Evolutionary conservation across 2,888 invertebrate species (phyloP).

Genomic region (Melieria omissa): DNA sequence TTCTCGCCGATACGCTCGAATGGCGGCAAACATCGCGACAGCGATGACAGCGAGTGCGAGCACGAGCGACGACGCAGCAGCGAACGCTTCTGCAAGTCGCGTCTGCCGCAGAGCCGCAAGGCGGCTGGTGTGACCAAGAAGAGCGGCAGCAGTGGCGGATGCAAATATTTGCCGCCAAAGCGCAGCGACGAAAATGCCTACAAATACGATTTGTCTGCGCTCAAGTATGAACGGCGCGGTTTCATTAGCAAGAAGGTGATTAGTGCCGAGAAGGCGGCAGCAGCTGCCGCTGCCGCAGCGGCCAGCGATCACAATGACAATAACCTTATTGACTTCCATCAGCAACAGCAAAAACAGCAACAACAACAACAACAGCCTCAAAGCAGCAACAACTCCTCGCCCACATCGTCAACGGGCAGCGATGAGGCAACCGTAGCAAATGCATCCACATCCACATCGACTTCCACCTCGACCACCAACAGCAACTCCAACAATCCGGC

Average conservation of each 20-base stretch:
- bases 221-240: conserved; percentile 66
- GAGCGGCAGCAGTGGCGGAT: conserved; percentile 51
- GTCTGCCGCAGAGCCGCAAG: conserved; percentile 71
- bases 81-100: conserved; percentile 74
- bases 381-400: background rate
- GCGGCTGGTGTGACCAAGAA: conserved; percentile 63
- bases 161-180: conserved; percentile 56
- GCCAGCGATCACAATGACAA: conserved; percentile 65
- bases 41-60: conserved; percentile 71
- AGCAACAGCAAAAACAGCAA: conserved; percentile 33
- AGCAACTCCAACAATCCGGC: conserved; percentile 39
- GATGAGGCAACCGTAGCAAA: background rate
- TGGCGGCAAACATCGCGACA: conserved; percentile 60
- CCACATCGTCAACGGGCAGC: background rate
- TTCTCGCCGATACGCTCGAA: conserved; percentile 60
- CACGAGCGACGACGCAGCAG: conserved; percentile 73
- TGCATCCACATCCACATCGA: no score
- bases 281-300: conserved; percentile 37
- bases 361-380: conserved; percentile 32
- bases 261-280: conserved; percentile 32
- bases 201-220: conserved; percentile 63
- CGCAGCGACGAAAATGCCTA: conserved; percentile 64
- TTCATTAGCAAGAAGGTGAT: conserved; percentile 61
- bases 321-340: conserved; percentile 63
- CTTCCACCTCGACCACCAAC: background rate